Percentiles rank a stretch among this genome's conserved stretches.
Evolutionary conservation across 2,888 invertebrate genomes (phyloP).

Genomic region (Himalopsyche tibetana): DNA sequence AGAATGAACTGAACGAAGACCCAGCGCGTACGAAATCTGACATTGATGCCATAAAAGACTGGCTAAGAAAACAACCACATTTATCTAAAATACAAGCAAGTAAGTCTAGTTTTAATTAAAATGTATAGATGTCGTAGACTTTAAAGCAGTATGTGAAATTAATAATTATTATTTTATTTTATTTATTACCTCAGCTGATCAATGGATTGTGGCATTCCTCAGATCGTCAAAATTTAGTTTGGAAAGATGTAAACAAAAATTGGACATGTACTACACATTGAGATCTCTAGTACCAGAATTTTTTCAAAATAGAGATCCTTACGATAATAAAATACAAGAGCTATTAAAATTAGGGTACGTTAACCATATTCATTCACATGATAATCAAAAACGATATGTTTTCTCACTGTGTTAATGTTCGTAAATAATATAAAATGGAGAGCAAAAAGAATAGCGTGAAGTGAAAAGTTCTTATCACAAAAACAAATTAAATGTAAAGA

Average conservation of each 20-base stretch:
- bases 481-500: too few species aligned
- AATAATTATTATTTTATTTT: not conserved
- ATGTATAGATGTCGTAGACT: constrained; percentile 14
- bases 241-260: constrained; percentile 79
- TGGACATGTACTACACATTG: constrained; percentile 76
- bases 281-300: constrained; percentile 55
- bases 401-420: too few species aligned
- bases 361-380: not conserved
- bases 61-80: constrained; percentile 74
- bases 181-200: constrained; percentile 74
- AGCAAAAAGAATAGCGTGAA: too few species aligned
- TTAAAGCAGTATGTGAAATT: not conserved
- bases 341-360: constrained; percentile 64
- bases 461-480: too few species aligned
- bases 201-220: constrained; percentile 80
- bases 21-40: constrained; percentile 73
- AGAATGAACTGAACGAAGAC: constrained; percentile 76
- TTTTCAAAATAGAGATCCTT: constrained; percentile 44
- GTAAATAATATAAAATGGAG: too few species aligned
- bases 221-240: constrained; percentile 82
- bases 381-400: not conserved
- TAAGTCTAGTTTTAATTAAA: constrained; percentile 67
- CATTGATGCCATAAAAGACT: constrained; percentile 72
- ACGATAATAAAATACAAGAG: constrained; percentile 45
- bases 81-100: constrained; percentile 74